Conservation (phyloP, 2,888 invertebrate genomes). For the Rotaria magnacalcarata region DNA sequence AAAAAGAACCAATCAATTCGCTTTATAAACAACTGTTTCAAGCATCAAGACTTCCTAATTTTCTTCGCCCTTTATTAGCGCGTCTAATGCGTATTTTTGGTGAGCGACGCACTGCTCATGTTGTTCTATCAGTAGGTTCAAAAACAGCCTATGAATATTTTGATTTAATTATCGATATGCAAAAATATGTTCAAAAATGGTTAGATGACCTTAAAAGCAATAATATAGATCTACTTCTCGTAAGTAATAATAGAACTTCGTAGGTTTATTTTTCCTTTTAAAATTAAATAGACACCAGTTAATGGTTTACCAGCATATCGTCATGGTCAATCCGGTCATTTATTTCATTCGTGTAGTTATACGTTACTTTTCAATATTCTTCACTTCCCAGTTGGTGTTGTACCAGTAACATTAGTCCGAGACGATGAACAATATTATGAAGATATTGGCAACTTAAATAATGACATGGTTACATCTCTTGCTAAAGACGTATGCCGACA, state of each 20-base stretch:
- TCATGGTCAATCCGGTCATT: background rate
- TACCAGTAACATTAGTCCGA: conserved; percentile 2
- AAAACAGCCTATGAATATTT: background rate
- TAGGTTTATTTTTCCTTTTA: too few species aligned
- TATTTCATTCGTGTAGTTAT: background rate
- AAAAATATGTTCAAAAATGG: background rate
- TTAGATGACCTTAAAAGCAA: background rate
- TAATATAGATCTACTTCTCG: conserved; percentile 1
- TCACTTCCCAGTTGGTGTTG: conserved; percentile 1
- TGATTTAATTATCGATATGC: background rate
- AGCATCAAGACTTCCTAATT: background rate
- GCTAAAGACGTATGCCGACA: background rate
- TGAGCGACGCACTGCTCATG: background rate
- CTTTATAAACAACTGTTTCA: background rate
- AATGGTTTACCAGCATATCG: conserved; percentile 24
- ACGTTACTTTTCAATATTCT: background rate
- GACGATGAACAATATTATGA: conserved; percentile 19
- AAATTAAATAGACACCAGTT: background rate
- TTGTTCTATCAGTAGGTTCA: background rate
- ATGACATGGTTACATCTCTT: background rate
- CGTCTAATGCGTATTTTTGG: background rate
- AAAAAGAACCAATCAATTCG: background rate
- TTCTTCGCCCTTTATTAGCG: background rate
- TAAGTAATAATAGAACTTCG: background rate
- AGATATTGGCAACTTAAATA: background rate